These are phyloP conservation scores for Drosophila subquinaria DNA, from an alignment of 2,888 invertebrate genomes.

Conservation along the genomic window DNA sequence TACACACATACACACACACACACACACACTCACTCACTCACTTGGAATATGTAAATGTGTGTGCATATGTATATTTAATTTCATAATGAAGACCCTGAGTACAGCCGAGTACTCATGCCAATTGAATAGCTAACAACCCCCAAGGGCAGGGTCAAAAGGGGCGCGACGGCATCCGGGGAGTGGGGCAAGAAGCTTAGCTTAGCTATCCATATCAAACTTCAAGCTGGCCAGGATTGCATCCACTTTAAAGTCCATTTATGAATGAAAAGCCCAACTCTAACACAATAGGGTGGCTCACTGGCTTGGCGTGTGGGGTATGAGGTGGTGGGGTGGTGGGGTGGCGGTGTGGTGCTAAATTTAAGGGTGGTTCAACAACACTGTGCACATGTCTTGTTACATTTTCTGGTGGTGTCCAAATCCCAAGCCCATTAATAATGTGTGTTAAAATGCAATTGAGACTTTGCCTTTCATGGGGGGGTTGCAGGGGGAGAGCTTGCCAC, in stretches of 20 bases:
- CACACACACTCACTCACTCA: not conserved
- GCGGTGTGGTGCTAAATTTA: slow-evolving; percentile 19
- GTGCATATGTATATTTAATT: slow-evolving; percentile 64
- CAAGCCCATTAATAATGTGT: slow-evolving; percentile 68
- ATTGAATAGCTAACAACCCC: slow-evolving; percentile 56
- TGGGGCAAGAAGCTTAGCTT: slow-evolving; percentile 16
- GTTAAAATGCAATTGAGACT: slow-evolving; percentile 66
- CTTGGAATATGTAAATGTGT: slow-evolving; percentile 8
- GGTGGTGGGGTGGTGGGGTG: not conserved
- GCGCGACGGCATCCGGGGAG: not conserved
- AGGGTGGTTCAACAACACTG: slow-evolving; percentile 36
- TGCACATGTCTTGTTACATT: slow-evolving; percentile 13
- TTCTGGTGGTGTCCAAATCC: slow-evolving; percentile 43
- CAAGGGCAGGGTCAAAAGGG: slow-evolving; percentile 5
- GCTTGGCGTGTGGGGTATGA: not conserved
- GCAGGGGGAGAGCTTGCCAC: not conserved
- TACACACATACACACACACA: no score
- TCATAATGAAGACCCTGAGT: slow-evolving; percentile 70
- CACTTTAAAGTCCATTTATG: slow-evolving; percentile 78
- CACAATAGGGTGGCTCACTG: slow-evolving; percentile 34
- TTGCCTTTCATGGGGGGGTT: not conserved
- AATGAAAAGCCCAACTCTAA: slow-evolving; percentile 51
- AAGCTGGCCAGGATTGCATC: slow-evolving; percentile 61
- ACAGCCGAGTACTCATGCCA: slow-evolving; percentile 53
- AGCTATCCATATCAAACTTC: slow-evolving; percentile 44